phyloP scores from a whole-genome alignment of 2,797 vertebrate species.

The Oreochromis grahami region DNA sequence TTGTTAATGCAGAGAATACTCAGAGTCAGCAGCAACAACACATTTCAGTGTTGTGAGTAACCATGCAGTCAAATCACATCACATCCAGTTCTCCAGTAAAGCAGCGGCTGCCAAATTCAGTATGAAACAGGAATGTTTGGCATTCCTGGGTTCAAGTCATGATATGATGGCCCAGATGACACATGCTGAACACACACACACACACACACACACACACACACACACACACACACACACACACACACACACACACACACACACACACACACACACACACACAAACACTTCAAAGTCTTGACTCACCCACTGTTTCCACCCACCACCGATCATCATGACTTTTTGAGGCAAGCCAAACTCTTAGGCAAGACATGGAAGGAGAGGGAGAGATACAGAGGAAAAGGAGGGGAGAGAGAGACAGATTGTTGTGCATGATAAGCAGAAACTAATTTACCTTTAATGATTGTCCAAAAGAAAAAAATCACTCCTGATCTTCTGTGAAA shows the following conservation, averaged over 20 bases:
- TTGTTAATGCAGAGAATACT: not conserved
- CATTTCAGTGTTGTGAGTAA: slow-evolving; percentile 20
- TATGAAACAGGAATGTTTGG: slow-evolving; percentile 47
- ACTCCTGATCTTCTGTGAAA: not conserved
- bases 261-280: not conserved
- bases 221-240: not conserved
- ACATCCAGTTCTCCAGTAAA: slow-evolving; percentile 3
- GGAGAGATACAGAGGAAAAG: not conserved
- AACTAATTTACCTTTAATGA: not conserved
- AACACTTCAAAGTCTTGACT: slow-evolving; percentile 50
- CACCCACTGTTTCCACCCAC: slow-evolving; percentile 53
- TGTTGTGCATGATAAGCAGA: not conserved
- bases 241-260: slow-evolving; percentile 2
- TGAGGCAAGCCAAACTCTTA: slow-evolving; percentile 17
- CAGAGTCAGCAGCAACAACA: not conserved
- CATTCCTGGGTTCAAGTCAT: slow-evolving; percentile 49
- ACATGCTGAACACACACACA: slow-evolving; percentile 33
- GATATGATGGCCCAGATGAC: slow-evolving; percentile 55
- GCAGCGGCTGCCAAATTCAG: slow-evolving; percentile 13
- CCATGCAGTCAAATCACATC: not conserved
- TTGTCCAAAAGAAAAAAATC: not conserved
- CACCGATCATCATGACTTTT: slow-evolving; percentile 38
- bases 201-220: not conserved
- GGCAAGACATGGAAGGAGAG: slow-evolving; percentile 17
- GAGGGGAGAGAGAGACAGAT: not conserved